Base-by-base conservation (phyloP, 1,140 invertebrate genomes). In the Zaprionus vittiger region DNA sequence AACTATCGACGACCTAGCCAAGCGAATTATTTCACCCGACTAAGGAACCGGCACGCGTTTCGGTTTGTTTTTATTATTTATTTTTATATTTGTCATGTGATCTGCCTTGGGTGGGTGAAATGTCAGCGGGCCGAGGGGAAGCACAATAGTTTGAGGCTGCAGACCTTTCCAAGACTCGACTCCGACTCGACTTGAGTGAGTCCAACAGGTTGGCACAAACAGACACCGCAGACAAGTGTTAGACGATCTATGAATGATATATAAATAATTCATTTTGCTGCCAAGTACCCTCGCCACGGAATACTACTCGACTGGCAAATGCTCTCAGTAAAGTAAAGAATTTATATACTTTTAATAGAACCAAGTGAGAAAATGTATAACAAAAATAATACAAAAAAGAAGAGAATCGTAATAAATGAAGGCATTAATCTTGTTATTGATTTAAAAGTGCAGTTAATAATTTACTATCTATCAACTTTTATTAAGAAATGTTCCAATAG, bases 261-360 rank as follows among this genome's bases (percentile, higher is more conserved):
- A 75, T 80, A 41, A 70, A 80, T 80, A 63, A 75, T 70, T 79
- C 15, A 80, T 75, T 12, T 2, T 15, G 28, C 28, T 47, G n/a
- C 6, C 9, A 24, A 41, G 31, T 11, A 9, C 20, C 41, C 20
- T 56, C 47, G 65, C 6, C 20, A 12, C 17, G 5, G 0, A 4
- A 28, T 5, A 15, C n/a, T 28, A 28, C 22, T 11, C 28, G 66
- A 47, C 59, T 26, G 14, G 14, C n/a, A 17, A 61, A 74, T 69
- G 22, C 72, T 15, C 66, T 69, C 31, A 20, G 17, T 14, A 15
- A 22, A 11, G 11, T 0, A 20, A 12, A 15, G 2, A 61, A 20
- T 14, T 14, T 1, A 49, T 12, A 24, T 12, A 38, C 2, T 38
- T 31, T 15, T 26, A n/a, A 7, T 31, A 31, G 28, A 31, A 9